phyloP scores from a whole-genome alignment of 1,140 invertebrate species.

The Polypedilum vanderplanki region DNA sequence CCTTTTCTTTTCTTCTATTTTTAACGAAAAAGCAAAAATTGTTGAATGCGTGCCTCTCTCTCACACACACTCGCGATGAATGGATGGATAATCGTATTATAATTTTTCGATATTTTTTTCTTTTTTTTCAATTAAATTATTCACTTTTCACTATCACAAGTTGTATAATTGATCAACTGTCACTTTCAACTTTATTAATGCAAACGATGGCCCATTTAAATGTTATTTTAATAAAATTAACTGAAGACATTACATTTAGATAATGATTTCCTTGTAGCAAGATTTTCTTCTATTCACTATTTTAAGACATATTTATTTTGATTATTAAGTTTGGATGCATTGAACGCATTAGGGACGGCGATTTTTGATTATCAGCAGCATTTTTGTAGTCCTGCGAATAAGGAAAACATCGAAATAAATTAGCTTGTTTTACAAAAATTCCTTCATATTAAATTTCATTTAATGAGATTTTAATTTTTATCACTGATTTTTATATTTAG shows the following conservation, averaged over 20 bases:
- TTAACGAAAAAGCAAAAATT: conserved; percentile 11
- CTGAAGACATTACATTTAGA: background rate
- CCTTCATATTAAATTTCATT: background rate
- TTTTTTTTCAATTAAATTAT: background rate
- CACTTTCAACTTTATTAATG: background rate
- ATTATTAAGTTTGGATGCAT: background rate
- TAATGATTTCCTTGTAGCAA: background rate
- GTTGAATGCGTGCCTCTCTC: conserved; percentile 15
- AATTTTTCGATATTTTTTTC: background rate
- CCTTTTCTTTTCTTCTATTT: conserved; percentile 17
- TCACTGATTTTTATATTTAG: background rate
- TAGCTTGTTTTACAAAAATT: conserved; percentile 9
- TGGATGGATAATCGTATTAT: background rate
- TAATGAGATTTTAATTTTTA: background rate
- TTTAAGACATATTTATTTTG: conserved; percentile 18
- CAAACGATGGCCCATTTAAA: background rate
- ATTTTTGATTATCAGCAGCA: conserved; percentile 24
- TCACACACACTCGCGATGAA: background rate
- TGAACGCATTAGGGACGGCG: conserved; percentile 6
- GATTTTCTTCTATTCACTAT: background rate
- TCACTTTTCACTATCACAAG: background rate
- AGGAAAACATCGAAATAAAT: background rate
- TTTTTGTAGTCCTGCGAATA: background rate
- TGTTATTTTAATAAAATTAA: background rate
- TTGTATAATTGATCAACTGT: background rate